Conservation (phyloP, 2,113 vertebrate species). For the Megatriorchis doriae region DNA sequence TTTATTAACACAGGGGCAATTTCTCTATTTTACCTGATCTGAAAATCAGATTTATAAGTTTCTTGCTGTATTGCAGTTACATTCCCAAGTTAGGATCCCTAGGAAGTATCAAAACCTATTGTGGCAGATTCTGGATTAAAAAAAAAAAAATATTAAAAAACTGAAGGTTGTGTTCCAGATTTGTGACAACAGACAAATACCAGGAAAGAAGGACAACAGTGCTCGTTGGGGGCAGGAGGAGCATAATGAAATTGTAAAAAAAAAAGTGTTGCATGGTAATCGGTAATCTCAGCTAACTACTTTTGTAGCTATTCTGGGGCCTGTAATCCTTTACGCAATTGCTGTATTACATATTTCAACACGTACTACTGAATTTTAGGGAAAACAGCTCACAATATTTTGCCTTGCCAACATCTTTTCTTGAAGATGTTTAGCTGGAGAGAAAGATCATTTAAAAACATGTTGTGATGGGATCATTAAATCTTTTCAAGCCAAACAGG, state of each 20-base stretch:
- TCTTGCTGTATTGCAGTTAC: background rate
- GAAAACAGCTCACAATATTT: background rate
- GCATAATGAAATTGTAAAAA: background rate
- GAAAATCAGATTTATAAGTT: background rate
- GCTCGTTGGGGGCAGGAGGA: background rate
- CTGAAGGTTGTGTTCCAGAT: rapidly evolving
- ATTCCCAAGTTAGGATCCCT: background rate
- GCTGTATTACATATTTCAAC: background rate
- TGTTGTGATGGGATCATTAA: background rate
- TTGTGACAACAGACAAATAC: background rate
- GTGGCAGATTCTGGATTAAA: background rate
- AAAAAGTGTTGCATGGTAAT: rapidly evolving
- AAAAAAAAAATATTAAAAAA: too few species aligned
- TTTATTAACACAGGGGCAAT: background rate
- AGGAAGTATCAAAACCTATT: background rate
- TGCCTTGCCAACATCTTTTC: background rate
- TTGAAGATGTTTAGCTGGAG: background rate
- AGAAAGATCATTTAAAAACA: background rate
- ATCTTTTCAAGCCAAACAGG: background rate
- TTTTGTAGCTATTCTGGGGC: background rate
- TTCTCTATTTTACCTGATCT: background rate
- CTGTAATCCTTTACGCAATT: background rate
- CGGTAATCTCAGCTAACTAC: background rate
- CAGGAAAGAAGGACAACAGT: background rate
- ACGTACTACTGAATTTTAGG: background rate